These are phyloP conservation scores for Nilaparvata lugens DNA, from an alignment of 1,140 invertebrate species.

Conservation along the genomic window DNA sequence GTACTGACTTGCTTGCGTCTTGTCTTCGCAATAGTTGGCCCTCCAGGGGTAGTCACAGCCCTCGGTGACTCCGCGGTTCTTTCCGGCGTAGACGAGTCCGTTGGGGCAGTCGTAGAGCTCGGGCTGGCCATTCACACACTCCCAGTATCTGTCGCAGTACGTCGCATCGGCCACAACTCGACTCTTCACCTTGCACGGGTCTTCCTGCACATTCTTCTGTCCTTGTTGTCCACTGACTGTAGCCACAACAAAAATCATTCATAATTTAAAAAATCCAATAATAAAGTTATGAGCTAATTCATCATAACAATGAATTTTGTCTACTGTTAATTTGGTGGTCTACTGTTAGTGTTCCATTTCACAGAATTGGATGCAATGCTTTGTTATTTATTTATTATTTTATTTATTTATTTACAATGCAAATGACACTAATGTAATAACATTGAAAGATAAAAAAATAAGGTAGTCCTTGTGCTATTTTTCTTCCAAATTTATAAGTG, in stretches of 20 bases:
- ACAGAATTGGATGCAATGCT: too few relatives aligned
- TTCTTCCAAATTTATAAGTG: too few relatives aligned
- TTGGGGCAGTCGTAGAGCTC: slow-evolving; percentile 84
- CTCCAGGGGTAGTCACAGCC: slow-evolving; percentile 85
- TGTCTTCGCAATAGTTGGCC: slow-evolving; percentile 73
- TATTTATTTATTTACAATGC: too few relatives aligned
- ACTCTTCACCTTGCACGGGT: slow-evolving; percentile 28
- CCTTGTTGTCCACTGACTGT: slow-evolving; percentile 10
- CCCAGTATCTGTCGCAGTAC: slow-evolving; percentile 78
- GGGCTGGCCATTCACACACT: slow-evolving; percentile 65
- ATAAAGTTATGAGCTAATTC: too few relatives aligned
- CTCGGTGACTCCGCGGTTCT: slow-evolving; percentile 74
- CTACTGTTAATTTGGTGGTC: too few relatives aligned
- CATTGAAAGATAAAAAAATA: too few relatives aligned
- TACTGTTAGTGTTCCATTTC: too few relatives aligned
- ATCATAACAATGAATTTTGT: too few relatives aligned
- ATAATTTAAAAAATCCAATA: too few relatives aligned
- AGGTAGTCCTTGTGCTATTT: too few relatives aligned
- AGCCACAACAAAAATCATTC: slow-evolving; percentile 5
- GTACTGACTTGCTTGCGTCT: slow-evolving; percentile 57
- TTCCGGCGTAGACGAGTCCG: slow-evolving; percentile 79
- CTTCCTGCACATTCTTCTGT: slow-evolving; percentile 24
- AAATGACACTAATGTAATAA: too few relatives aligned
- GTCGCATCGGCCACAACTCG: slow-evolving; percentile 62
- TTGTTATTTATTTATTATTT: too few relatives aligned